Evolutionary conservation across 2,888 invertebrate genomes (phyloP).

Genomic region (Aleiodes alternator): DNA sequence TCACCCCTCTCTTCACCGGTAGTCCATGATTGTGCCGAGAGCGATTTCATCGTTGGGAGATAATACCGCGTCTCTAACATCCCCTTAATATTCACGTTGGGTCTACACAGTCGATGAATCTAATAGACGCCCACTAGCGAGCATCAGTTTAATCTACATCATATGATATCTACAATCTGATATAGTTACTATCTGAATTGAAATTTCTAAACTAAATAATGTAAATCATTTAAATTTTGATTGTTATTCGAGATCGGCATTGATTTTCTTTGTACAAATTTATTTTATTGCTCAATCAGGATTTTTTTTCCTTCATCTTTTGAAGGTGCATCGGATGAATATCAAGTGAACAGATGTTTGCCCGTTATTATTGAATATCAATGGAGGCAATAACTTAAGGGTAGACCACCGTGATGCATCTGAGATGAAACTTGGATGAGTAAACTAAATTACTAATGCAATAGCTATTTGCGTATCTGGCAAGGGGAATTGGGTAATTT

Average conservation of each 20-base stretch:
- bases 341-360: no score
- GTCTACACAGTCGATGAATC: conserved; percentile 23
- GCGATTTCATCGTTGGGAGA: conserved; percentile 42
- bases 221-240: neutral
- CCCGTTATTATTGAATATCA: no score
- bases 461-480: no score
- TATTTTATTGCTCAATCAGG: no score
- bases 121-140: conserved; percentile 41
- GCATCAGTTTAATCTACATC: conserved; percentile 32
- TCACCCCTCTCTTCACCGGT: neutral
- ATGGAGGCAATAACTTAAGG: no score
- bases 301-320: no score
- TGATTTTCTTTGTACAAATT: no score
- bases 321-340: no score
- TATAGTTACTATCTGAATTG: conserved; percentile 27
- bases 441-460: no score
- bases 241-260: neutral
- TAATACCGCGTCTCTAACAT: conserved; percentile 39
- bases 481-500: no score
- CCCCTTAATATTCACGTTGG: conserved; percentile 44
- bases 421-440: no score
- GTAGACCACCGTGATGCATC: no score
- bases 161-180: conserved; percentile 28
- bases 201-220: conserved; percentile 2
- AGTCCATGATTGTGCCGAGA: conserved; percentile 34